These are phyloP conservation scores for Halictus ligatus DNA, from an alignment of 2,888 invertebrate species.

Conservation along the genomic window DNA sequence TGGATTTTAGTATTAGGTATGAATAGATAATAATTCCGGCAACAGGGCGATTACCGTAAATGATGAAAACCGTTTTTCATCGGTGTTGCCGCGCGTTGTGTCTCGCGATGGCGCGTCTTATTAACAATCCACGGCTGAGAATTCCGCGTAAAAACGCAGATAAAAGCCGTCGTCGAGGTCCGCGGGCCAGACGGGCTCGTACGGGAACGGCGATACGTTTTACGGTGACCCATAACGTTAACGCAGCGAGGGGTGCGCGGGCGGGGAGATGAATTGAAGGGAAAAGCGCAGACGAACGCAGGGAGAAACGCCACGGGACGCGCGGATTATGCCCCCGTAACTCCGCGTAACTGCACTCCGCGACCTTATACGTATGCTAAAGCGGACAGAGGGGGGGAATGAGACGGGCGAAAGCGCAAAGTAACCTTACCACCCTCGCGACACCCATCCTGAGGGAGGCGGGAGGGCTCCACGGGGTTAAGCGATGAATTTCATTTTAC, in stretches of 20 bases:
- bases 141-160: constrained; percentile 37
- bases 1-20: not conserved
- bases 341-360: constrained; percentile 64
- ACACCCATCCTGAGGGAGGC: not conserved
- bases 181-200: constrained; percentile 51
- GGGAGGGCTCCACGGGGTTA: constrained; percentile 58
- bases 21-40: not conserved
- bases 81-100: not conserved
- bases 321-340: constrained; percentile 73
- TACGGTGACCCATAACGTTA: constrained; percentile 75
- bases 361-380: constrained; percentile 74
- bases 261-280: constrained; percentile 55
- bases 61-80: not conserved
- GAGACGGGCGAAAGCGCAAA: constrained; percentile 53
- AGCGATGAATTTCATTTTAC: constrained; percentile 77
- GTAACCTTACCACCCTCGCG: constrained; percentile 43
- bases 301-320: constrained; percentile 54
- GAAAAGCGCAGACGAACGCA: constrained; percentile 39
- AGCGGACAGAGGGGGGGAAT: constrained; percentile 38
- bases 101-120: not conserved
- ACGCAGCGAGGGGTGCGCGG: constrained; percentile 50
- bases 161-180: not conserved
- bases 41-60: not conserved
- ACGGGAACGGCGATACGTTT: constrained; percentile 74
- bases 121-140: constrained; percentile 28